Evolutionary conservation across 2,888 invertebrate genomes (phyloP), one percentile per base, ranked within the genome.

Genomic region (Piscicola geometra): DNA sequence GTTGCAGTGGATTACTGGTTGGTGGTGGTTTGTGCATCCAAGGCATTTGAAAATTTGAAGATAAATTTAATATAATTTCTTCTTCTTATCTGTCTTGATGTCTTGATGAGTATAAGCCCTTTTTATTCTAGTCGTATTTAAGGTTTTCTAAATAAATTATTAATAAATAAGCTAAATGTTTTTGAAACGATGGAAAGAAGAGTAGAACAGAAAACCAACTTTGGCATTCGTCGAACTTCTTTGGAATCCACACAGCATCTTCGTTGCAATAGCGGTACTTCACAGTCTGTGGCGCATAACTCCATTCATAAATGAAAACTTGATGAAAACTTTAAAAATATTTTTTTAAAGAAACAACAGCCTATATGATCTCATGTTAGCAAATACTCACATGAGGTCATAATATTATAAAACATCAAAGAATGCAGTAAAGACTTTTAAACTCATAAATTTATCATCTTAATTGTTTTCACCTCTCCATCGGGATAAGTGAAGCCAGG

Each of bases 1-100:
- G 5, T 77, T 78, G 66, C 80, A 80, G 67, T 77, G 52, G 41
- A 78, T 76, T 15, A 79, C 80, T 80, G 73, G 21, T 9, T 15
- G 21, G 50, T 15, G n/a, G n/a, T n/a, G n/a, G n/a, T n/a, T n/a
- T n/a, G n/a, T n/a, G 21, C 9, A 47, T 15, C 68, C 66, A 5
- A 32, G 15, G 70, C 41, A 52, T 47, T 47, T 47, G 21, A 47
- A 47, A 47, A n/a, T n/a, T 47, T 21, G 21, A 47, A 47, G 50
- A 52, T 33, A 33, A 70, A 33, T n/a, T n/a, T n/a, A n/a, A 47
- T 25, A 25, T 64, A 64, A 64, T 28, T n/a, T n/a, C n/a, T n/a
- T n/a, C n/a, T n/a, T n/a, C n/a, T n/a, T 15, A 50, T 50, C 21
- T 50, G 52, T 50, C 21, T 50, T 50, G 15, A 50, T 15, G 21